A percentile compares a stretch with the other conserved stretches of the same genome.
Conservation (phyloP, 53 echinoderm and acorn worm species). For the Luidia sarsii region DNA sequence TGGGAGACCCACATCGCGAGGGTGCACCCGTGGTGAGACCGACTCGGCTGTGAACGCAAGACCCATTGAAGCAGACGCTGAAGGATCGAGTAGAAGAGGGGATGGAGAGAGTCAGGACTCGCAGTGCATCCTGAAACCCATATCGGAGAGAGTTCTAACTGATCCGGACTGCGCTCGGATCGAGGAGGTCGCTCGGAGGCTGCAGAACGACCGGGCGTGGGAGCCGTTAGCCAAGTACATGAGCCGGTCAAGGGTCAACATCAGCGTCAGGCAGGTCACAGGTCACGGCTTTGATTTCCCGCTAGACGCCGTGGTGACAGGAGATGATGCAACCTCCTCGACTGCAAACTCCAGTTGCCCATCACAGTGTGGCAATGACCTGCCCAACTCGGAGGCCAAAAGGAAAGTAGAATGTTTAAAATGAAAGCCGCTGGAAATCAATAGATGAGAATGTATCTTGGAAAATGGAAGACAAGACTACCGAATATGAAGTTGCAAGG, state of each 20-base stretch:
- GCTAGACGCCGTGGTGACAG: neutral
- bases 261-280: constrained; percentile 88
- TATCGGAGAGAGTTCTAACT: neutral
- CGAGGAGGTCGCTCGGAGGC: neutral
- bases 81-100: neutral
- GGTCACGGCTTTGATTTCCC: constrained; percentile 26
- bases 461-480: too few relatives aligned
- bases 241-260: constrained; percentile 71
- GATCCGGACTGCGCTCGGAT: neutral
- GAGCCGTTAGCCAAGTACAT: constrained; percentile 76
- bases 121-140: neutral
- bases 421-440: too few relatives aligned
- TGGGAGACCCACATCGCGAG: too few relatives aligned
- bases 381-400: neutral
- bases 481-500: too few relatives aligned
- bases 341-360: neutral
- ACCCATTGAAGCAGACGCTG: neutral
- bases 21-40: neutral
- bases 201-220: constrained; percentile 54
- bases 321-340: neutral
- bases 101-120: neutral
- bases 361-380: neutral
- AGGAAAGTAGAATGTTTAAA: constrained; percentile 17
- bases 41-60: neutral
- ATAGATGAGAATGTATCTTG: too few relatives aligned